Evolutionary conservation across 2,888 invertebrate species (phyloP).

Genomic region (Agrilus mali): DNA sequence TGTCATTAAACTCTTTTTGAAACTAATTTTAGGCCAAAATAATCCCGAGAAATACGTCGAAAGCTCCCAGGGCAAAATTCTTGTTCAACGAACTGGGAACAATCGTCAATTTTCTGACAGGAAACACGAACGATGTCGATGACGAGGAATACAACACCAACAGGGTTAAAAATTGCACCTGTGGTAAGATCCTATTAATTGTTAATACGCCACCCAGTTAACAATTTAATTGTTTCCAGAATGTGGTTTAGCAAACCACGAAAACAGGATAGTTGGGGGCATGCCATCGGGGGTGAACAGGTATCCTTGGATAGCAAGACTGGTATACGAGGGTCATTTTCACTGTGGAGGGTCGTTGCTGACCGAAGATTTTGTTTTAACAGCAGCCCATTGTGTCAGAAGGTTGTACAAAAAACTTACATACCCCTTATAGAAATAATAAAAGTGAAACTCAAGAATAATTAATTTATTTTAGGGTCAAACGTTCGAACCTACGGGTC

Average conservation of each 20-base stretch:
- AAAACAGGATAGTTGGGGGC: constrained; percentile 78
- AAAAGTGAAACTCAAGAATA: not conserved
- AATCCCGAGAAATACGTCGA: not conserved
- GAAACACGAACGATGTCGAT: constrained; percentile 42
- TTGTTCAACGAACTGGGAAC: constrained; percentile 63
- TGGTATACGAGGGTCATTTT: constrained; percentile 79
- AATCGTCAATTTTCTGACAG: constrained; percentile 43
- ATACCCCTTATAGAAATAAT: not conserved
- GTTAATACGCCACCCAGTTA: too few relatives aligned
- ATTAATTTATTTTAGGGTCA: constrained; percentile 42
- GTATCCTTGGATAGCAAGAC: constrained; percentile 78
- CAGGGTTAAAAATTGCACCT: constrained; percentile 54
- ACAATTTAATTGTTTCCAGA: constrained; percentile 47
- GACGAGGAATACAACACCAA: constrained; percentile 44
- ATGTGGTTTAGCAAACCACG: constrained; percentile 73
- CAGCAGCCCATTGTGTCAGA: constrained; percentile 77
- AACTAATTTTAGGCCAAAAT: too few relatives aligned
- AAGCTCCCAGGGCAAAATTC: constrained; percentile 44
- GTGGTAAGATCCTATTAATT: constrained; percentile 47
- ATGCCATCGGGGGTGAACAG: constrained; percentile 68
- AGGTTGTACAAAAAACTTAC: constrained; percentile 38
- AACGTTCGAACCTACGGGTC: constrained; percentile 67
- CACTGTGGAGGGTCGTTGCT: constrained; percentile 78
- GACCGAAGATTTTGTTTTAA: constrained; percentile 72
- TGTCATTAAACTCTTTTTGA: too few relatives aligned